Evolutionary conservation across 2,888 invertebrate genomes (phyloP).

Genomic region (Hydraecia micacea): DNA sequence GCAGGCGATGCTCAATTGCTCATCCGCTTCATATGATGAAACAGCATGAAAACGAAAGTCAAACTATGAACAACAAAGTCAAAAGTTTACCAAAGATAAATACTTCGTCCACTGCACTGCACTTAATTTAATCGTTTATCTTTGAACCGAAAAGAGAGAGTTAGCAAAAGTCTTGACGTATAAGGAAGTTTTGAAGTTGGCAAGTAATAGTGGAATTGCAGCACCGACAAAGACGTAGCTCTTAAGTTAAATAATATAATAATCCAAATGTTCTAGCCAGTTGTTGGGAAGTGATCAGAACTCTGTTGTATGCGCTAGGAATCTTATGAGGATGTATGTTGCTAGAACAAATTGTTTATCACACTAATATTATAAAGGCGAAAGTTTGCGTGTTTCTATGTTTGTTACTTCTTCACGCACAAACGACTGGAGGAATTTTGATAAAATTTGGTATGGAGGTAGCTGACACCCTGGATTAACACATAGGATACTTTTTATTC

Average conservation of each 20-base stretch:
- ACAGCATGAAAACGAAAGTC: not conserved
- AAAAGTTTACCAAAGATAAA: not conserved
- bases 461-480: no score
- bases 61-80: not conserved
- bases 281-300: constrained; percentile 21
- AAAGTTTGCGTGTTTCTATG: no score
- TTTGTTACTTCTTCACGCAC: no score
- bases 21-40: not conserved
- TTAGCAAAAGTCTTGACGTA: constrained; percentile 41
- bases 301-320: not conserved
- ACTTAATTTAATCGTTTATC: constrained; percentile 32
- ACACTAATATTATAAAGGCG: not conserved
- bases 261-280: constrained; percentile 28
- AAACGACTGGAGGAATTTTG: no score
- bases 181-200: constrained; percentile 39
- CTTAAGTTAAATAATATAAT: constrained; percentile 52
- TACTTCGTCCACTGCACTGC: not conserved
- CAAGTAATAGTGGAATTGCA: constrained; percentile 43
- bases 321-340: not conserved
- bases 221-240: constrained; percentile 21
- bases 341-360: not conserved
- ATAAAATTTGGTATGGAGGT: no score
- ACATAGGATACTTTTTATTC: no score
- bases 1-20: not conserved
- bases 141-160: constrained; percentile 39